Evolutionary conservation across 2,113 vertebrate genomes (phyloP).

Genomic region (Silurus meridionalis): DNA sequence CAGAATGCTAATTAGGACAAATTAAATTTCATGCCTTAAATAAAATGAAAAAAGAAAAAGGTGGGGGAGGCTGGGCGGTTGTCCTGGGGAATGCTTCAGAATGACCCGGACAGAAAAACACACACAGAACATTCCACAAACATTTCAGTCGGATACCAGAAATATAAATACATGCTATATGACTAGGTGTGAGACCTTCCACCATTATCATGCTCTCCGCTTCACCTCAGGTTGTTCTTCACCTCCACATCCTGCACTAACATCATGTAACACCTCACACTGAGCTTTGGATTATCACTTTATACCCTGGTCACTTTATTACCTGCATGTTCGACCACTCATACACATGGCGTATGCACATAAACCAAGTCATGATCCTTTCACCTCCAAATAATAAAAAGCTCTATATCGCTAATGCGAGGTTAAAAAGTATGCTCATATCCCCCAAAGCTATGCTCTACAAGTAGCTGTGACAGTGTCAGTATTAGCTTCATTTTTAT

Average conservation of each 20-base stretch:
- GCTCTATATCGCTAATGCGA: neutral
- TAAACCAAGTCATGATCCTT: no score
- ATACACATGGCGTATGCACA: no score
- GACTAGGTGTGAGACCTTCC: no score
- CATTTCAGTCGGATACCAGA: neutral
- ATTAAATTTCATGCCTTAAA: constrained; percentile 15
- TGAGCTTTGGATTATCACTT: no score
- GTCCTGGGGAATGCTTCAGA: neutral
- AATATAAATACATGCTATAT: neutral
- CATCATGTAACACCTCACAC: no score
- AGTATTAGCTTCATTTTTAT: neutral
- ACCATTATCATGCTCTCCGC: no score
- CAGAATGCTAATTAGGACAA: neutral
- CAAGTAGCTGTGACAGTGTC: neutral
- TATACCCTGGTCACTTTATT: no score
- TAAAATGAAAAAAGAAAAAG: no score
- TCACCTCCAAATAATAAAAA: no score
- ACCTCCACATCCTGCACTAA: no score
- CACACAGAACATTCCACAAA: neutral
- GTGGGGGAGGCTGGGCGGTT: neutral
- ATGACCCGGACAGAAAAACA: neutral
- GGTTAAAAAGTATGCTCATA: neutral
- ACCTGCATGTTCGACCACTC: no score
- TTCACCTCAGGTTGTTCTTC: no score
- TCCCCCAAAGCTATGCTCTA: neutral